Percentiles rank a stretch among this genome's conserved stretches.
These are phyloP conservation scores for Zeus faber DNA, from an alignment of 2,113 vertebrate genomes.

Conservation along the genomic window DNA sequence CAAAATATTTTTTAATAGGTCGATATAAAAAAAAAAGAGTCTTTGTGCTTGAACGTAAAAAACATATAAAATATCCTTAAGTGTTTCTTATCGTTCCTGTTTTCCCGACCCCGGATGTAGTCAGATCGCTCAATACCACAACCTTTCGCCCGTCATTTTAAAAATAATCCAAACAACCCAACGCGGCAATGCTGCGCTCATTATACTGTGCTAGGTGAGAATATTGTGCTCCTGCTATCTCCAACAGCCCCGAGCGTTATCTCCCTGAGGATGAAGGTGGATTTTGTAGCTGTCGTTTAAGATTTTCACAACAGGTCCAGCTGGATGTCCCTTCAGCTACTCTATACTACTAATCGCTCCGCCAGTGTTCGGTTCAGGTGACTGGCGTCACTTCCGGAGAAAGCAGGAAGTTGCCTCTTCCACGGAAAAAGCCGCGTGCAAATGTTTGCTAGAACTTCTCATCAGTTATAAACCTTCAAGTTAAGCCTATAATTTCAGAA, in stretches of 20 bases:
- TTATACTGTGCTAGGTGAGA: constrained; percentile 31
- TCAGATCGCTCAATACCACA: constrained; percentile 40
- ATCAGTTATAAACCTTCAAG: no score
- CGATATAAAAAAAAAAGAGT: no score
- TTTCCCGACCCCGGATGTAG: constrained; percentile 29
- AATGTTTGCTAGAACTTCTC: no score
- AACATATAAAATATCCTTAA: constrained; percentile 1
- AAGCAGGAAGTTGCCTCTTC: no score
- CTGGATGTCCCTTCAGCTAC: not conserved
- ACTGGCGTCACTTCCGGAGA: no score
- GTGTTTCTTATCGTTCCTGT: not conserved
- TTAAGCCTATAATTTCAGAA: no score
- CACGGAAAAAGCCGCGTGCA: no score
- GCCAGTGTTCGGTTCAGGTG: no score
- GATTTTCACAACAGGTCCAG: rapidly evolving
- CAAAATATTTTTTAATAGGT: constrained; percentile 13
- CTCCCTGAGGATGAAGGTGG: constrained; percentile 82
- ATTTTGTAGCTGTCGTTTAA: constrained; percentile 55
- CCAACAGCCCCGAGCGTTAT: not conserved
- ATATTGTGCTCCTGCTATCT: constrained; percentile 68
- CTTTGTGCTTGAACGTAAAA: not conserved
- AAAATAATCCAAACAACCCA: constrained; percentile 53
- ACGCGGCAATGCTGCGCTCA: constrained; percentile 70
- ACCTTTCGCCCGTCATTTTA: constrained; percentile 83
- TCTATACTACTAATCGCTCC: no score